Conservation (phyloP, 2,888 invertebrate species). For the Zaprionus obscuricornis region DNA sequence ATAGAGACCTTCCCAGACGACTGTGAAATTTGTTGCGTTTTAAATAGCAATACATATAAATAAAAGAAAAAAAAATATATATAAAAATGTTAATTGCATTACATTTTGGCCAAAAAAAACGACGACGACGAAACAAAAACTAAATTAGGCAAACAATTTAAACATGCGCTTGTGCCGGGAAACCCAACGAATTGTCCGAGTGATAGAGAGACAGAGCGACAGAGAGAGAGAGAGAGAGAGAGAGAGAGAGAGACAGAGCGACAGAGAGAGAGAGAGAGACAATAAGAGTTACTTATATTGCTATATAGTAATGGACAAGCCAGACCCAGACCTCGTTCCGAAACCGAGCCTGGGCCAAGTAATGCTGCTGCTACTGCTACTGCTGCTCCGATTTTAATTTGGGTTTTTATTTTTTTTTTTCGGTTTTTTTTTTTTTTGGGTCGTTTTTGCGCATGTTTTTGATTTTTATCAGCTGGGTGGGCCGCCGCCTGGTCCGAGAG, state of each 20-base stretch:
- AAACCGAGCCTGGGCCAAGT: conserved; percentile 37
- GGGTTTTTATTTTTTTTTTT: conserved; percentile 50
- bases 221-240: too few relatives aligned
- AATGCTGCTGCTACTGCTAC: too few relatives aligned
- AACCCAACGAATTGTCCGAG: too few relatives aligned
- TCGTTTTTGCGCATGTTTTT: conserved; percentile 74
- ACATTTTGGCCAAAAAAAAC: conserved; percentile 48
- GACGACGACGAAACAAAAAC: conserved; percentile 28
- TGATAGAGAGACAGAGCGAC: too few relatives aligned
- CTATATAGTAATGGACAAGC: background rate
- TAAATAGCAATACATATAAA: conserved; percentile 33
- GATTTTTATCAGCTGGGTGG: conserved; percentile 79
- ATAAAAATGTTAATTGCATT: conserved; percentile 74
- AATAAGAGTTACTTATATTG: background rate
- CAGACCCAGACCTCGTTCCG: background rate
- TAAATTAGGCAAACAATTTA: conserved; percentile 77
- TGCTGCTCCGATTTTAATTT: conserved; percentile 77
- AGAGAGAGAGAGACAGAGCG: too few relatives aligned
- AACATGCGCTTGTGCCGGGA: conserved; percentile 72
- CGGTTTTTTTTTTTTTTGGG: conserved; percentile 29
- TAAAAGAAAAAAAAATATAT: conserved; percentile 13
- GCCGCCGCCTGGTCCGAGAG: conserved; percentile 51
- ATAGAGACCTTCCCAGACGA: conserved; percentile 56
- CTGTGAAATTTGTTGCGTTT: conserved; percentile 76
- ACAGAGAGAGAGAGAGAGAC: too few relatives aligned